Conservation (phyloP, 2,113 vertebrate genomes). For the Donacobius atricapilla region DNA sequence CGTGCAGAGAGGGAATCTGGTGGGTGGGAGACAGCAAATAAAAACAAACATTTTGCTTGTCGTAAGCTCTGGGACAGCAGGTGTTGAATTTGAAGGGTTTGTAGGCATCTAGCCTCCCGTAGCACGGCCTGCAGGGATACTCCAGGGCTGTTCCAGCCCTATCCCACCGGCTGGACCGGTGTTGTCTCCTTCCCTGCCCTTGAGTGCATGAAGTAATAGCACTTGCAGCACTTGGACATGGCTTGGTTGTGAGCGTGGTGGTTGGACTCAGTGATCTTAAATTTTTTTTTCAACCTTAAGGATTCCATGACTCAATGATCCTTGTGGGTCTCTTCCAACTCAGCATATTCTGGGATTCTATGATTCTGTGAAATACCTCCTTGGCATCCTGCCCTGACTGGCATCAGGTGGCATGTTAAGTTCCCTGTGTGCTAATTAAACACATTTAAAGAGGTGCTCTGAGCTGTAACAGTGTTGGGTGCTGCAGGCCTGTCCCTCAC, state of each 20-base stretch:
- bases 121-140: neutral
- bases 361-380: neutral
- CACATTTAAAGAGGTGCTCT: neutral
- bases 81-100: neutral
- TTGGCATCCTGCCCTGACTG: neutral
- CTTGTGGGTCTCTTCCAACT: neutral
- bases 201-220: neutral
- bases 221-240: neutral
- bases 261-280: neutral
- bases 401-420: neutral
- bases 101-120: neutral
- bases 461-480: neutral
- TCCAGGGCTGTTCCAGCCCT: neutral
- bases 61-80: neutral
- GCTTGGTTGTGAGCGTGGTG: neutral
- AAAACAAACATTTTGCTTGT: neutral
- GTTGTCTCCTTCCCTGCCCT: neutral
- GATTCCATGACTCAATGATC: neutral
- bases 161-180: neutral
- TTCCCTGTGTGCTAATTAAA: fast-evolving
- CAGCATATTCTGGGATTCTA: neutral
- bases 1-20: neutral
- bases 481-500: neutral
- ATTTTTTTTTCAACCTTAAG: neutral
- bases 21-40: neutral